phyloP scores from a whole-genome alignment of 23 tunicate species.

The Phallusia fumigata region DNA sequence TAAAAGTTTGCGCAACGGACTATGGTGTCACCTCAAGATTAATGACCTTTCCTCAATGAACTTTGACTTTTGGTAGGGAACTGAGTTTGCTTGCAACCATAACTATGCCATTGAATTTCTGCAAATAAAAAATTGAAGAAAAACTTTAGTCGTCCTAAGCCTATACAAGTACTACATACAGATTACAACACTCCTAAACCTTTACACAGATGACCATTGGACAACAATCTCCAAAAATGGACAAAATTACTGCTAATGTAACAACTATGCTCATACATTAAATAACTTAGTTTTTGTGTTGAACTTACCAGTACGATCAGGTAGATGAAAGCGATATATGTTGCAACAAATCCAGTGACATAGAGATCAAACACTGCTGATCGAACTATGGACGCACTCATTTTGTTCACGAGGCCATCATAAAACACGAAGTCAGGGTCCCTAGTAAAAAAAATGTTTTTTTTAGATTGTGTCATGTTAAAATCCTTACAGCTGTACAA shows the following conservation, averaged over 20 bases:
- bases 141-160: too few species aligned
- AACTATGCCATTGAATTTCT: conserved; percentile 51
- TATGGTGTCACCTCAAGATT: too few species aligned
- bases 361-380: conserved; percentile 90
- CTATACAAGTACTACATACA: too few species aligned
- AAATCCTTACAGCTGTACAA: neutral
- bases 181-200: too few species aligned
- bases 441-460: conserved; percentile 9
- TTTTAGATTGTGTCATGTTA: too few species aligned
- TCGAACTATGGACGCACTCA: conserved; percentile 87
- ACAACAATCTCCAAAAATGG: too few species aligned
- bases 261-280: neutral
- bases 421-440: conserved; percentile 86
- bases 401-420: conserved; percentile 42
- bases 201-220: too few species aligned
- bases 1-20: too few species aligned
- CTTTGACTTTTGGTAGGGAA: conserved; percentile 23
- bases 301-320: conserved; percentile 57
- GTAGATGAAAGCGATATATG: conserved; percentile 51
- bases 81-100: conserved; percentile 24
- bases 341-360: conserved; percentile 50
- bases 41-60: neutral
- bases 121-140: neutral
- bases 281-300: neutral
- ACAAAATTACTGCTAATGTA: too few species aligned